Evolutionary conservation across 2,888 invertebrate genomes (phyloP), one percentile per base, ranked within the genome.

Genomic region (Coenonympha glycerion): DNA sequence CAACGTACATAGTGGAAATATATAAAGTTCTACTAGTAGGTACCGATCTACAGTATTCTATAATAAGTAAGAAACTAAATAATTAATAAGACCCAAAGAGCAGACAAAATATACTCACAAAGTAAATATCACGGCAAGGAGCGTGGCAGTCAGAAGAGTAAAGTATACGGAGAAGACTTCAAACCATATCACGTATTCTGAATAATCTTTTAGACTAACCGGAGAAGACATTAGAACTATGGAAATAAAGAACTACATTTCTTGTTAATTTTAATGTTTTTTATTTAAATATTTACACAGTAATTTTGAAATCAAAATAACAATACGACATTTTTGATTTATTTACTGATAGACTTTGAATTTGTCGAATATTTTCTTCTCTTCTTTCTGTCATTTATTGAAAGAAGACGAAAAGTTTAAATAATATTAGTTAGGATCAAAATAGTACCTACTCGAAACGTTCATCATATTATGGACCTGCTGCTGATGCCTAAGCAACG

Each of bases 161-260:
- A 76, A 71, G 39, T 79, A 84, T 2, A 71, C 44, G 2, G 72
- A 72, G 55, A 77, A 76, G 50, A 80, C 68, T 18, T 61, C 69
- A 47, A 81, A 57, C 85, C 83, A 84, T 59, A 74, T 58, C 34
- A 74, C 50, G 49, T 73, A 53, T 57, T 69, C 57, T 46, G 69
- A 68, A 66, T 73, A 73, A 39, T 71, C 59, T 48, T 72, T 70
- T 57, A 68, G 62, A 61, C 58, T 65, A 61, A 66, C 63, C 60
- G 64, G 61, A 61, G 61, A 66, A 69, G 77, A 76, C 81, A 83
- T 83, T 64, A 69, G 67, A 65, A 61, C 47, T 55, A 49, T 48
- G 16, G 26, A 55, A 53, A 54, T 48, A 46, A 51, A 51, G 22
- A 39, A 58, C 61, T 66, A 67, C 65, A 66, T 68, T 61, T 58